These are phyloP conservation scores for Ageneiosus marmoratus DNA, from an alignment of 2,113 vertebrate genomes.

Conservation along the genomic window DNA sequence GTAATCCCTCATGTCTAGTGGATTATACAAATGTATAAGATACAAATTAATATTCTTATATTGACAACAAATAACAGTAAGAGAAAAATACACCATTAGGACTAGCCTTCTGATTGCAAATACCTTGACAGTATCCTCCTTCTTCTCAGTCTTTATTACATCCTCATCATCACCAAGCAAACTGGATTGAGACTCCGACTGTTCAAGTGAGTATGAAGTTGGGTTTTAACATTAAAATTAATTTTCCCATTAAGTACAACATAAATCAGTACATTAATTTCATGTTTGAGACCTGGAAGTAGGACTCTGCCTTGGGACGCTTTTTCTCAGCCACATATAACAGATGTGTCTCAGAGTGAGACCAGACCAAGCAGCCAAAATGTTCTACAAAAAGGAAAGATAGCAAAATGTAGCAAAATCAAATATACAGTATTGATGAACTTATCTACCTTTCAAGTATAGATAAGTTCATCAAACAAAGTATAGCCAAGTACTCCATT, in stretches of 20 bases:
- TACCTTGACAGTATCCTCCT: slow-evolving; percentile 68
- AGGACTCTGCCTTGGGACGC: slow-evolving; percentile 88
- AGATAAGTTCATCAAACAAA: no score
- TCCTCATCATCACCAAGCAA: slow-evolving; percentile 71
- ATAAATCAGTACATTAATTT: neutral
- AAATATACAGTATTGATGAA: neutral
- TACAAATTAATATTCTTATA: neutral
- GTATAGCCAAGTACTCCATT: no score
- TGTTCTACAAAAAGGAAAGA: slow-evolving; percentile 73
- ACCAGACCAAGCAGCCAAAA: slow-evolving; percentile 96
- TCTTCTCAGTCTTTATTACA: slow-evolving; percentile 64
- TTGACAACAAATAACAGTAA: neutral
- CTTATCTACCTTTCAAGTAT: neutral
- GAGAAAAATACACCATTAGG: neutral
- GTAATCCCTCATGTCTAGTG: neutral
- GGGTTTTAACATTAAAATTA: neutral
- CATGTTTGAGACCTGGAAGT: slow-evolving; percentile 79
- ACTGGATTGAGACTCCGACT: slow-evolving; percentile 66
- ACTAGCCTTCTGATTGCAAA: neutral
- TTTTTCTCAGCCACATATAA: slow-evolving; percentile 96
- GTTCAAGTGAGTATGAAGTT: slow-evolving; percentile 8
- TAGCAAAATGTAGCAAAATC: slow-evolving; percentile 16
- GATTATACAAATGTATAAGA: neutral
- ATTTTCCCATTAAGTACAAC: neutral
- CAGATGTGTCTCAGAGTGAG: slow-evolving; percentile 94